A percentile compares a stretch with the other conserved stretches of the same genome.
Conservation (phyloP, 1,140 invertebrate genomes). For the Eumeta japonica region DNA sequence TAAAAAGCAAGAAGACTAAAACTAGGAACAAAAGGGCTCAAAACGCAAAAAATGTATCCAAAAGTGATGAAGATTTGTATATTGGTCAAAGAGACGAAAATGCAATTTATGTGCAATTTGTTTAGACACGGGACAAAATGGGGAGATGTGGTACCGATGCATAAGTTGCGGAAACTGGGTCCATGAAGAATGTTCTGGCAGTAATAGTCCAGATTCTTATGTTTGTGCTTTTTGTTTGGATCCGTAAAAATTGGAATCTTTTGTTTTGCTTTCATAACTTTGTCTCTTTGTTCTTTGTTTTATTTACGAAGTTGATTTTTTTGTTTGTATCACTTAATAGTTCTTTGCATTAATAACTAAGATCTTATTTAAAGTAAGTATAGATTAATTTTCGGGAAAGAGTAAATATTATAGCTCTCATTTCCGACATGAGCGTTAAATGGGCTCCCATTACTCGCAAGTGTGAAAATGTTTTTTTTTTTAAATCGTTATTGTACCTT, state of each 20-base stretch:
- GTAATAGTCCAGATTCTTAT: too few species aligned
- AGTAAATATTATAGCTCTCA: not conserved
- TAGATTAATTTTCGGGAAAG: not conserved
- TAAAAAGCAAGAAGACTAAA: not conserved
- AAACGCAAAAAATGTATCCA: conserved; percentile 7
- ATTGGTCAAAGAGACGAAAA: conserved; percentile 8
- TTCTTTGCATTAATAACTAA: too few species aligned
- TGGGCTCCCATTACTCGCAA: too few species aligned
- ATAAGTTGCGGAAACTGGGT: conserved; percentile 11
- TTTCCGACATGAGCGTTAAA: not conserved
- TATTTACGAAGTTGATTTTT: too few species aligned
- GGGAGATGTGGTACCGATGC: conserved; percentile 12
- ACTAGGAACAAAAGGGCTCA: not conserved
- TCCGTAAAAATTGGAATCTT: too few species aligned
- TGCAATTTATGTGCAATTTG: conserved; percentile 15
- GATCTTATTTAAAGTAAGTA: too few species aligned
- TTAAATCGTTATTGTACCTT: not conserved
- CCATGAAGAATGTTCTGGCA: conserved; percentile 11
- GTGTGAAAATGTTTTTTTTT: too few species aligned
- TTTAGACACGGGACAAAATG: conserved; percentile 10
- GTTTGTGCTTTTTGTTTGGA: too few species aligned
- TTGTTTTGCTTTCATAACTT: too few species aligned
- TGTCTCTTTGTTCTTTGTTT: too few species aligned
- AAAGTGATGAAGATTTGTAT: conserved; percentile 9
- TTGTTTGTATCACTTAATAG: too few species aligned